phyloP scores from a whole-genome alignment of 2,797 vertebrate species.

The Tauraco hartlaubi region DNA sequence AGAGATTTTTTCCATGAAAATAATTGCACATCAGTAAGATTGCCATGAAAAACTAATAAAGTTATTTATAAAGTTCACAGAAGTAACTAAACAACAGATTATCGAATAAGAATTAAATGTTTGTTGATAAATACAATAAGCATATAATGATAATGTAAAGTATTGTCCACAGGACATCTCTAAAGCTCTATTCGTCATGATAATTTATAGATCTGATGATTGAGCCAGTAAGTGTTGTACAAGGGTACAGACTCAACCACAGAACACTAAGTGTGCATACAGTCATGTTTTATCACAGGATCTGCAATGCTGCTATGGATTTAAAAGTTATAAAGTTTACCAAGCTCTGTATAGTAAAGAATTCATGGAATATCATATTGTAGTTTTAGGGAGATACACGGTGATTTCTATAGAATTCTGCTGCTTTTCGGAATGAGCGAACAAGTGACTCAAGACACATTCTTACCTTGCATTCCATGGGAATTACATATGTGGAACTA shows the following conservation, averaged over 20 bases:
- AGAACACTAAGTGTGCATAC: neutral
- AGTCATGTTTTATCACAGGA: neutral
- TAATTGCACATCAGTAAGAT: neutral
- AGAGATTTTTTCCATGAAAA: neutral
- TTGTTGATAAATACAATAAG: neutral
- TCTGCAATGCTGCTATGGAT: neutral
- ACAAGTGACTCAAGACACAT: neutral
- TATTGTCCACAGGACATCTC: neutral
- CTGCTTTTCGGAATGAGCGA: rapidly evolving
- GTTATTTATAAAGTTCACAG: neutral
- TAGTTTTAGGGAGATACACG: neutral
- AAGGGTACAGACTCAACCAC: neutral
- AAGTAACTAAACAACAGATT: neutral
- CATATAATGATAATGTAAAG: neutral
- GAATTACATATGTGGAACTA: neutral
- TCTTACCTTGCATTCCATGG: neutral
- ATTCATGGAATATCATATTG: neutral
- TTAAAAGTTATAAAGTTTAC: neutral
- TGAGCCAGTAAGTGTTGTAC: neutral
- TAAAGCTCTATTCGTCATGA: neutral
- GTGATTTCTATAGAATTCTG: neutral
- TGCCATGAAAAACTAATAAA: neutral
- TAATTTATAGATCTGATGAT: neutral
- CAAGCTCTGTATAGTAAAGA: neutral
- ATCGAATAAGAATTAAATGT: neutral